Percentiles rank a stretch among this genome's conserved stretches.
These are phyloP conservation scores for Rhodeus uyekii DNA, from an alignment of 2,797 vertebrate species.

Conservation along the genomic window DNA sequence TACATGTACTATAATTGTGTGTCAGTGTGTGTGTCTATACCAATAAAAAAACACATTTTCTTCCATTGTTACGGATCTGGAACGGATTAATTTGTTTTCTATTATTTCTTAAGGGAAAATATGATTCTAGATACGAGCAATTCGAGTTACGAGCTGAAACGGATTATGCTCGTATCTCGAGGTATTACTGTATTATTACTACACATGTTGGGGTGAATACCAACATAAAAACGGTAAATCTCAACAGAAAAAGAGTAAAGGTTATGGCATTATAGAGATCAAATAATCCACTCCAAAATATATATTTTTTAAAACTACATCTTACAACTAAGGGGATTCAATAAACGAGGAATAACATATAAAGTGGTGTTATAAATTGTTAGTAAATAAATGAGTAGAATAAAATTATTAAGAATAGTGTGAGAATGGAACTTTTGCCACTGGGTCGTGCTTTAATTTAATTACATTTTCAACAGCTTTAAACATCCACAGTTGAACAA, in stretches of 20 bases:
- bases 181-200: too few relatives aligned
- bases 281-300: neutral
- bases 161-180: too few relatives aligned
- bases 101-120: too few relatives aligned
- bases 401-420: neutral
- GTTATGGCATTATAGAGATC: neutral
- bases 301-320: too few relatives aligned
- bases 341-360: neutral
- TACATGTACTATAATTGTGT: too few relatives aligned
- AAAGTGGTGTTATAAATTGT: neutral
- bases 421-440: neutral
- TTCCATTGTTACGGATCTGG: too few relatives aligned
- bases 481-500: neutral
- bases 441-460: neutral
- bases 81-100: too few relatives aligned
- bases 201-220: neutral
- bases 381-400: neutral
- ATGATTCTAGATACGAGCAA: too few relatives aligned
- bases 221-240: neutral
- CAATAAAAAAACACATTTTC: too few relatives aligned
- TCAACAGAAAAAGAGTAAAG: neutral
- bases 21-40: too few relatives aligned
- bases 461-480: neutral
- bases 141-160: too few relatives aligned
- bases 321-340: too few relatives aligned